Evolutionary conservation across 92 coral and sea anemone genomes (phyloP).

Genomic region (Heliopora coerulea): DNA sequence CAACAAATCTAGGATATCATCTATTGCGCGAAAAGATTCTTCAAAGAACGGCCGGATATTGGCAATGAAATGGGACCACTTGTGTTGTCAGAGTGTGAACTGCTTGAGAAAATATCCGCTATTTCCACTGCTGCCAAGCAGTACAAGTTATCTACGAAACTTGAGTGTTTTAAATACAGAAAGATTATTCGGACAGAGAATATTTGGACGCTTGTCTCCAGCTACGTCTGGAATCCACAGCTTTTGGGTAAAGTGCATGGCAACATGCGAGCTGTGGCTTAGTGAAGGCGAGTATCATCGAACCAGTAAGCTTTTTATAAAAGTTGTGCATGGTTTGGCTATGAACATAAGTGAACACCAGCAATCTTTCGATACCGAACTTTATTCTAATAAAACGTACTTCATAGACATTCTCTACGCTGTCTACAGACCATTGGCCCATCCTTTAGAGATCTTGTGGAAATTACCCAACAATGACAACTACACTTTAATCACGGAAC

Average conservation of each 20-base stretch:
- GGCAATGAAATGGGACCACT: conserved; percentile 55
- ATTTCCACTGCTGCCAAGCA: conserved; percentile 67
- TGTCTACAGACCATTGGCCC: conserved; percentile 54
- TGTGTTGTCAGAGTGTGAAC: conserved; percentile 69
- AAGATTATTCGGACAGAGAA: conserved; percentile 74
- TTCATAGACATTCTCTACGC: conserved; percentile 69
- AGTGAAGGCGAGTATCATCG: conserved; percentile 48
- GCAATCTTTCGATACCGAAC: neutral
- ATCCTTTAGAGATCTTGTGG: conserved; percentile 26
- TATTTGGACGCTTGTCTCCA: conserved; percentile 68
- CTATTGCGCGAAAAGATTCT: neutral
- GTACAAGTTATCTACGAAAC: conserved; percentile 47
- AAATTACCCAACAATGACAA: conserved; percentile 3
- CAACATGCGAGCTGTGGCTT: conserved; percentile 72
- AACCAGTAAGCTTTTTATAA: conserved; percentile 54
- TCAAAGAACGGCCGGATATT: conserved; percentile 2
- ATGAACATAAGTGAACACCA: neutral
- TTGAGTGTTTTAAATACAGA: conserved; percentile 55
- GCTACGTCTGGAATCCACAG: conserved; percentile 56
- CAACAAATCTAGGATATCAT: neutral
- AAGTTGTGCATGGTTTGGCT: conserved; percentile 27
- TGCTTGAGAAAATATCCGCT: conserved; percentile 72
- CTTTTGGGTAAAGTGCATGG: conserved; percentile 54
- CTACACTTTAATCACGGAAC: neutral
- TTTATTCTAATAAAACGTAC: conserved; percentile 45